Percentiles rank a stretch among this genome's conserved stretches.
These are phyloP conservation scores for Hemibagrus guttatus DNA, from an alignment of 2,797 vertebrate genomes.

Conservation along the genomic window DNA sequence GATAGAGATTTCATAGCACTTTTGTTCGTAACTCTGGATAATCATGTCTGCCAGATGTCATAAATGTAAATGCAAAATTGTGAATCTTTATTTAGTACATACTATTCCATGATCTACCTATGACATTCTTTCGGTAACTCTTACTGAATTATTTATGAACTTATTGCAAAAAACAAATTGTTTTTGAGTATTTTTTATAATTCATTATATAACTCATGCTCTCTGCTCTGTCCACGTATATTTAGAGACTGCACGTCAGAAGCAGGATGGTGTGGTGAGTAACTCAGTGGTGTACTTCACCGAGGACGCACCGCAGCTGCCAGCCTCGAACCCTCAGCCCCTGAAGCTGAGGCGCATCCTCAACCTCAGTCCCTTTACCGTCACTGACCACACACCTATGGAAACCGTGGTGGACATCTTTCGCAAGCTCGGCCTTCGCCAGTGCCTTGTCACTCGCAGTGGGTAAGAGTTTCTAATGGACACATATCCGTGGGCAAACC, in stretches of 20 bases:
- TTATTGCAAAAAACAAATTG: neutral
- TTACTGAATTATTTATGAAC: neutral
- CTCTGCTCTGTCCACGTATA: neutral
- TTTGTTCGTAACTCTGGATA: too few species aligned
- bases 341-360: slow-evolving; percentile 92
- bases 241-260: slow-evolving; percentile 90
- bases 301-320: slow-evolving; percentile 87
- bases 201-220: neutral
- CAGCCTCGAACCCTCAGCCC: slow-evolving; percentile 86
- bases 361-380: slow-evolving; percentile 96
- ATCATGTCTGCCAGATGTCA: too few species aligned
- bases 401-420: slow-evolving; percentile 99
- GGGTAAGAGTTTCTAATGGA: slow-evolving; percentile 74
- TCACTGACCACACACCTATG: slow-evolving; percentile 98
- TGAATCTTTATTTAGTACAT: neutral
- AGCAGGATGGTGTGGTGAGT: slow-evolving; percentile 96
- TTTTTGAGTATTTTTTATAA: neutral
- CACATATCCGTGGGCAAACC: too few species aligned
- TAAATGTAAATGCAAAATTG: too few species aligned
- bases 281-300: slow-evolving; percentile 96
- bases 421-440: slow-evolving; percentile 93
- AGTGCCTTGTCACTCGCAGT: slow-evolving; percentile 95
- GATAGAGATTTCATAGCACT: too few species aligned
- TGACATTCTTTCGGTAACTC: neutral
- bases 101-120: neutral